Evolutionary conservation across 1,140 invertebrate species (phyloP).

Genomic region (Drosophila saltans): DNA sequence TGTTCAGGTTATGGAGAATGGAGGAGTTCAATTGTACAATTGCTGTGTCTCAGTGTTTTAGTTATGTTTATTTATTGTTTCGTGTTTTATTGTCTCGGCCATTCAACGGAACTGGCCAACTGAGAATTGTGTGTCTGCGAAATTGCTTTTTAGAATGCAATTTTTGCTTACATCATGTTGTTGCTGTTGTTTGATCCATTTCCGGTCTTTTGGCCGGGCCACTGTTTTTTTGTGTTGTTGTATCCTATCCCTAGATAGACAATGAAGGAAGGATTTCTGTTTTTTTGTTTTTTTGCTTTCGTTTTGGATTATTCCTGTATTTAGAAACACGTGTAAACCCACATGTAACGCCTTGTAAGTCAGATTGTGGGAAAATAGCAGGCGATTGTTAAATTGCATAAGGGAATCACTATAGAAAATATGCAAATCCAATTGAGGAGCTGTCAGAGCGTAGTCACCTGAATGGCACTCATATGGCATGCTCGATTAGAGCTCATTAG

Average conservation of each 20-base stretch:
- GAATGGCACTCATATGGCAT: conserved; percentile 75
- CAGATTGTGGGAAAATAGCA: conserved; percentile 58
- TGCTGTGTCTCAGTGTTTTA: conserved; percentile 40
- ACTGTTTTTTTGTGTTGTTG: conserved; percentile 36
- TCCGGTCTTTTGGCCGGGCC: conserved; percentile 32
- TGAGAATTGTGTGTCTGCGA: conserved; percentile 44
- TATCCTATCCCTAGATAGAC: conserved; percentile 24
- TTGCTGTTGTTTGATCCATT: conserved; percentile 35
- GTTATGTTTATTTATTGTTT: conserved; percentile 42
- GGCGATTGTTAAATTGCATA: too few species aligned
- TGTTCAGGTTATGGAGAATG: conserved; percentile 39
- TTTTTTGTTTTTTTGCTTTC: too few species aligned
- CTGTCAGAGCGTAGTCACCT: conserved; percentile 77
- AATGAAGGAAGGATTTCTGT: conserved; percentile 10
- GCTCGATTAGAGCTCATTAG: conserved; percentile 78
- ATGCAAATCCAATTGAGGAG: conserved; percentile 64
- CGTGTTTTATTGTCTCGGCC: conserved; percentile 34
- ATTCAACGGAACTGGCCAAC: conserved; percentile 57
- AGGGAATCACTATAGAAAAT: neutral
- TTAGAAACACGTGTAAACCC: conserved; percentile 70
- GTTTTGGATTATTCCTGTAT: too few species aligned
- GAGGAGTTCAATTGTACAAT: conserved; percentile 37
- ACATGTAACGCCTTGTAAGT: conserved; percentile 47
- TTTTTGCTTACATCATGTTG: conserved; percentile 49
- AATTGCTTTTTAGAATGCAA: conserved; percentile 48